These are phyloP conservation scores for Brachyistius frenatus DNA, from an alignment of 2,113 vertebrate genomes.

Conservation along the genomic window DNA sequence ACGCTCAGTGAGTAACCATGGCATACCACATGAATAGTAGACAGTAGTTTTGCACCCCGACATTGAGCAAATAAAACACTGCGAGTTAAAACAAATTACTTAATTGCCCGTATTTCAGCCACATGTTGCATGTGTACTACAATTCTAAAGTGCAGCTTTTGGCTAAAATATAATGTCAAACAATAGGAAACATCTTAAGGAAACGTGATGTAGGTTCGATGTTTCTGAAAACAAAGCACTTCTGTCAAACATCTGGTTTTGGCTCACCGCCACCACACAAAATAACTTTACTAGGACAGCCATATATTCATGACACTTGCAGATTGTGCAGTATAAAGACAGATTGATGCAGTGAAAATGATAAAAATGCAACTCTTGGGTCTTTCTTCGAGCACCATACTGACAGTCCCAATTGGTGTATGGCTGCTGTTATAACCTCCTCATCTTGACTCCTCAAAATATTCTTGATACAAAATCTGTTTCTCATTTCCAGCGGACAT, in stretches of 20 bases:
- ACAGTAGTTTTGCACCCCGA: background rate
- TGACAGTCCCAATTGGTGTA: background rate
- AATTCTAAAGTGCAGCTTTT: background rate
- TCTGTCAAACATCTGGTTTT: too few species aligned
- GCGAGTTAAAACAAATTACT: background rate
- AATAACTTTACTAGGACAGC: background rate
- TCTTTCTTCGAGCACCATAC: background rate
- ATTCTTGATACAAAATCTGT: background rate
- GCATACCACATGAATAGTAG: background rate
- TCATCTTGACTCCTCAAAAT: background rate
- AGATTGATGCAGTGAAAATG: background rate
- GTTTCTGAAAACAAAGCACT: background rate
- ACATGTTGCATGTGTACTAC: too few species aligned
- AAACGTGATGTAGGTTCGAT: background rate
- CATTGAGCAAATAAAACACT: too few species aligned
- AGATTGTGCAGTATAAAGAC: background rate
- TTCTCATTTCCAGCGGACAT: background rate
- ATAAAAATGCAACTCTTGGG: background rate
- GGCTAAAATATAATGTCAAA: background rate
- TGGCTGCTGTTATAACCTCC: background rate
- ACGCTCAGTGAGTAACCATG: background rate
- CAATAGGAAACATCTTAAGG: background rate
- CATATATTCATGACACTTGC: background rate
- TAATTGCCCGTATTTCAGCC: too few species aligned
- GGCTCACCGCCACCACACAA: too few species aligned